Evolutionary conservation across 2,888 invertebrate species (phyloP).

Genomic region (Pachydiplax longipennis): DNA sequence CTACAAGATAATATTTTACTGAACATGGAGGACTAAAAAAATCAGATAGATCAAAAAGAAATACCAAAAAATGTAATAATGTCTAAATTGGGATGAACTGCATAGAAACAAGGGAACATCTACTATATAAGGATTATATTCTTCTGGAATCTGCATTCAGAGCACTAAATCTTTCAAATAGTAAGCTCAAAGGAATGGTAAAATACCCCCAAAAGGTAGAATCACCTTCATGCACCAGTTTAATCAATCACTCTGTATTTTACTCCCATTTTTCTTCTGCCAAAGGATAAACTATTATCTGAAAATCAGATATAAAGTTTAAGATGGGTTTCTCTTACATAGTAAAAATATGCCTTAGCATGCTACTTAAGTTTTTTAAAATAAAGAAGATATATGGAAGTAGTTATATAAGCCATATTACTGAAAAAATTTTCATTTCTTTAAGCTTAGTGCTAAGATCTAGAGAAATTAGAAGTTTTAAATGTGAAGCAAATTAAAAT

Average conservation of each 20-base stretch:
- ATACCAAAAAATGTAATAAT: not conserved
- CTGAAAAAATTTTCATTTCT: not conserved
- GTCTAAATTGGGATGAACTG: conserved; percentile 19
- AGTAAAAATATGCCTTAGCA: conserved; percentile 14
- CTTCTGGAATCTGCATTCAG: not conserved
- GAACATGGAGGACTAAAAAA: not conserved
- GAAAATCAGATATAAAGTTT: conserved; percentile 20
- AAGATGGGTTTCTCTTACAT: not conserved
- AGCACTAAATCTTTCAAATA: conserved; percentile 5
- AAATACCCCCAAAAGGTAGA: not conserved
- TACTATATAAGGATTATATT: not conserved
- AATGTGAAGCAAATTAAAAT: not conserved
- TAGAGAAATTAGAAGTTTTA: conserved; percentile 9
- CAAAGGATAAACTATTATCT: conserved; percentile 29
- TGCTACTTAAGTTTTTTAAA: conserved; percentile 18
- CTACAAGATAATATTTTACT: no score
- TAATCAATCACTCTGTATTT: conserved; percentile 5
- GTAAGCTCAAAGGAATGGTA: conserved; percentile 9
- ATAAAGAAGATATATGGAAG: not conserved
- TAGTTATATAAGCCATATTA: conserved; percentile 5
- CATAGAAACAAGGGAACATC: not conserved
- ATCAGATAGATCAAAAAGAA: not conserved
- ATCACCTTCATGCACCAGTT: conserved; percentile 9
- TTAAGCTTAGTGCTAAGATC: not conserved
- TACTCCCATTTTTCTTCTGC: conserved; percentile 7